phyloP scores from a whole-genome alignment of 2,888 invertebrate species.

The Lomographa bimaculata region DNA sequence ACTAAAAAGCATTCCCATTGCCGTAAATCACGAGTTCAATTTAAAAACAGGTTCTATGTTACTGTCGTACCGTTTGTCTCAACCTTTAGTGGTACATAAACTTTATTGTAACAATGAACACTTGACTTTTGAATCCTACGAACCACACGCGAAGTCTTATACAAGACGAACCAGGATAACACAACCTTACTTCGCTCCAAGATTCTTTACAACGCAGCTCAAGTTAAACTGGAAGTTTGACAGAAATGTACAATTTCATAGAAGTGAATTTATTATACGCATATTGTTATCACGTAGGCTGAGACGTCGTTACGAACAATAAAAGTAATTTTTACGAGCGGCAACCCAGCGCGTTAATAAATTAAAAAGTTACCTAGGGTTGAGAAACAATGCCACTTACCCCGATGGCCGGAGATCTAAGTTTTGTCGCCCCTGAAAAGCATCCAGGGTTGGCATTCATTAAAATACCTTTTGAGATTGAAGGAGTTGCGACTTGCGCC shows the following conservation, averaged over 20 bases:
- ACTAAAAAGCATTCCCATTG: slow-evolving; percentile 70
- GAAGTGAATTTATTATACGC: slow-evolving; percentile 69
- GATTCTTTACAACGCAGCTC: slow-evolving; percentile 33
- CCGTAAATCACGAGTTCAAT: slow-evolving; percentile 69
- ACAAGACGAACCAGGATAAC: slow-evolving; percentile 33
- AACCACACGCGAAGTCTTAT: slow-evolving; percentile 58
- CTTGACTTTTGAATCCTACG: slow-evolving; percentile 66
- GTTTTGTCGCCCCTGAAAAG: slow-evolving; percentile 63
- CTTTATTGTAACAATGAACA: slow-evolving; percentile 61
- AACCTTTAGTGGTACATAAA: slow-evolving; percentile 70
- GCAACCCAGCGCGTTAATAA: slow-evolving; percentile 79
- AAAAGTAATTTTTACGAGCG: slow-evolving; percentile 82
- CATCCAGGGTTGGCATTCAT: slow-evolving; percentile 41
- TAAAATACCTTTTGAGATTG: slow-evolving; percentile 8
- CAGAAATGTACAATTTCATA: slow-evolving; percentile 46
- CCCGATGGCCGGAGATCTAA: slow-evolving; percentile 68
- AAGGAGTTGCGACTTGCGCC: background rate
- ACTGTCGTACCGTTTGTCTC: slow-evolving; percentile 59
- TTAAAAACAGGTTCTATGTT: slow-evolving; percentile 63
- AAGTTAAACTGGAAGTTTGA: slow-evolving; percentile 38
- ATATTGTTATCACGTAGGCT: slow-evolving; percentile 82
- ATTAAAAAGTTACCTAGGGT: slow-evolving; percentile 77
- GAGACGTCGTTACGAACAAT: slow-evolving; percentile 82
- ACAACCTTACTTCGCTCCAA: slow-evolving; percentile 20
- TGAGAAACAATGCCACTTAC: slow-evolving; percentile 76